A percentile compares a stretch with the other conserved stretches of the same genome.
These are phyloP conservation scores for Pterobdella sp. DNA, from an alignment of 2,888 invertebrate species.

Conservation along the genomic window DNA sequence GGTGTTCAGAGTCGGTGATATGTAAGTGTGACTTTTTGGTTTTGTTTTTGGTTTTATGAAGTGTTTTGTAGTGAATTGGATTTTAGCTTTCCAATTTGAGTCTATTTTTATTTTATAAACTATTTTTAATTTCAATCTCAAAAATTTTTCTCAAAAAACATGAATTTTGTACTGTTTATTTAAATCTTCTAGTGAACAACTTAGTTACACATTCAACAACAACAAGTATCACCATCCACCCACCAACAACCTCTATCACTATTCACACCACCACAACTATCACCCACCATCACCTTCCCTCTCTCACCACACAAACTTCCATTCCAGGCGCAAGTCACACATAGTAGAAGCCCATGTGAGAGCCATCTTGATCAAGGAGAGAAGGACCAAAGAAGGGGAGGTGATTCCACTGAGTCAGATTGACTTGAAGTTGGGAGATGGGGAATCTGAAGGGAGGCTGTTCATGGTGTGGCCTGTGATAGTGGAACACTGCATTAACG, in stretches of 20 bases:
- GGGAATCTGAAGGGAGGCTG: conserved; percentile 82
- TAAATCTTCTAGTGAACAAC: background rate
- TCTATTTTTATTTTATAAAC: background rate
- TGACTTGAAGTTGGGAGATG: conserved; percentile 47
- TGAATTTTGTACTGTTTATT: no score
- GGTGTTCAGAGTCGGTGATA: conserved; percentile 91
- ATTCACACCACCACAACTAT: background rate
- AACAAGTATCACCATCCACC: background rate
- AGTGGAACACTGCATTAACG: conserved; percentile 88
- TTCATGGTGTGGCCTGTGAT: conserved; percentile 98
- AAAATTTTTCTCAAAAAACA: no score
- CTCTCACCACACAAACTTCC: conserved; percentile 3
- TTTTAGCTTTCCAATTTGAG: background rate
- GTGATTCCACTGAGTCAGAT: conserved; percentile 71
- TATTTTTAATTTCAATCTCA: background rate
- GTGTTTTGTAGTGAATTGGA: background rate
- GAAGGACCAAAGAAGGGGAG: conserved; percentile 87
- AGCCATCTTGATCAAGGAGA: conserved; percentile 85
- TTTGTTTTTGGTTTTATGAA: background rate
- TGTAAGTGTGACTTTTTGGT: conserved; percentile 54
- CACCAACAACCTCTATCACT: background rate
- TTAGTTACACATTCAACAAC: background rate
- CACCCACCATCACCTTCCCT: no score
- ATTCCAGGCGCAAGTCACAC: conserved; percentile 64
- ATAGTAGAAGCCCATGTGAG: conserved; percentile 94